A percentile compares a stretch with the other conserved stretches of the same genome.
These are phyloP conservation scores for Mizuhopecten yessoensis DNA, from an alignment of 1,140 invertebrate genomes.

Conservation along the genomic window DNA sequence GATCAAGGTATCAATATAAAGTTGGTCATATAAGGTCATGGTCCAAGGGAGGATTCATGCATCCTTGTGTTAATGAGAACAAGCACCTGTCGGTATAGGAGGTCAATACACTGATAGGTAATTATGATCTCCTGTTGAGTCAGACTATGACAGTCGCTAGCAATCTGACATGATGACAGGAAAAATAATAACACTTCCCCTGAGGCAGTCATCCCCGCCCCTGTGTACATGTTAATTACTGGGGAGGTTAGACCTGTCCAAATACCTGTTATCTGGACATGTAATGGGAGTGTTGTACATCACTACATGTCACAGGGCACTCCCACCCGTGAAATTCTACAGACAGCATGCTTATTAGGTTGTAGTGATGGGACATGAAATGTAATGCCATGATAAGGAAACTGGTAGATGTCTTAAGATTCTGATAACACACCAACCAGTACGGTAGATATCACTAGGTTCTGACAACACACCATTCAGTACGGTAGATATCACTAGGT, in stretches of 20 bases:
- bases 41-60: neutral
- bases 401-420: neutral
- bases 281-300: neutral
- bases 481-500: too few relatives aligned
- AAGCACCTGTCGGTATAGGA: neutral
- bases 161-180: neutral
- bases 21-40: neutral
- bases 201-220: neutral
- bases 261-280: neutral
- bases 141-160: neutral
- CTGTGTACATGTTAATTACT: neutral
- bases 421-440: neutral
- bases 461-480: neutral
- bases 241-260: neutral
- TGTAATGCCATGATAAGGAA: neutral
- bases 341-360: neutral
- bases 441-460: neutral
- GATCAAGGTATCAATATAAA: neutral
- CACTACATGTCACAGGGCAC: conserved; percentile 25
- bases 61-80: neutral
- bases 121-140: conserved; percentile 26
- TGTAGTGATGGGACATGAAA: conserved; percentile 20
- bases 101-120: conserved; percentile 28
- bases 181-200: neutral
- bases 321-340: conserved; percentile 4